Conservation (phyloP, 35 echinoderm and acorn worm genomes). For the Hemicentrotus pulcherrimus region DNA sequence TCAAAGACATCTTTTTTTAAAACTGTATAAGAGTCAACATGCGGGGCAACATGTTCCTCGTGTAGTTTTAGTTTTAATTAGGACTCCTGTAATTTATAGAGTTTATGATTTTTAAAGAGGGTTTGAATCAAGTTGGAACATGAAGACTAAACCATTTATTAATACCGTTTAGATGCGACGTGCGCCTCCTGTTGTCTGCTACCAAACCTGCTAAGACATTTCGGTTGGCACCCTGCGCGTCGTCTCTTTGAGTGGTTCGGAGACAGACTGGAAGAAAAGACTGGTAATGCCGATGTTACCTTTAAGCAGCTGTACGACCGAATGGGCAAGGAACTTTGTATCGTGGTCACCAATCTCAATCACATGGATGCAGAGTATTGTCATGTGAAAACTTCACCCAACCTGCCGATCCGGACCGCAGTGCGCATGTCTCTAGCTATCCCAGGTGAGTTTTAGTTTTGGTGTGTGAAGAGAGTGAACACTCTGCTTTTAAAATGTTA, state of each 20-base stretch:
- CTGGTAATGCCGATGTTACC: constrained; percentile 65
- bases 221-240: constrained; percentile 91
- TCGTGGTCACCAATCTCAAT: constrained; percentile 88
- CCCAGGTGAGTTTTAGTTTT: constrained; percentile 63
- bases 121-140: neutral
- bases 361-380: constrained; percentile 88
- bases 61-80: too few relatives aligned
- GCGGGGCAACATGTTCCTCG: too few relatives aligned
- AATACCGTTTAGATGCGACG: constrained; percentile 61
- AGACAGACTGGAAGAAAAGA: constrained; percentile 63
- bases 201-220: constrained; percentile 76
- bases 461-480: neutral
- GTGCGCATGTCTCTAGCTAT: constrained; percentile 94
- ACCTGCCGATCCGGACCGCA: constrained; percentile 73
- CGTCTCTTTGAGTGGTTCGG: constrained; percentile 79
- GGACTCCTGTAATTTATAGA: too few relatives aligned
- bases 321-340: constrained; percentile 72
- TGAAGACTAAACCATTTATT: neutral
- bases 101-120: neutral
- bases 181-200: constrained; percentile 74
- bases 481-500: neutral
- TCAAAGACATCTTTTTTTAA: too few relatives aligned
- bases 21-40: too few relatives aligned
- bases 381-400: constrained; percentile 93
- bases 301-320: constrained; percentile 76